Base-by-base conservation (phyloP, 2,888 invertebrate species). In the Shargacucullia verbasci region DNA sequence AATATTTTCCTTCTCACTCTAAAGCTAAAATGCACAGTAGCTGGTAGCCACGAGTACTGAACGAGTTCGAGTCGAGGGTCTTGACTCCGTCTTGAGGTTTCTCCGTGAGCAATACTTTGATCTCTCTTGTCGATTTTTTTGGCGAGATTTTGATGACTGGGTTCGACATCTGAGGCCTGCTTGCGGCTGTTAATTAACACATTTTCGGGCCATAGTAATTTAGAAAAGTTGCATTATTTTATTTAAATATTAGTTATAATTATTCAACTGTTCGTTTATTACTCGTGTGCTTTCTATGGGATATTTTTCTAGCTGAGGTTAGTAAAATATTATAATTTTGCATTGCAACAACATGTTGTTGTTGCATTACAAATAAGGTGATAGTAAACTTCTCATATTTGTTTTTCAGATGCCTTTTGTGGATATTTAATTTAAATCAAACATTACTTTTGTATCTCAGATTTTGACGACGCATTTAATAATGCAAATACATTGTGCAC, bases 21-120 rank as follows among this genome's bases (percentile, higher is more conserved):
- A 67, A 74, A 72, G 71, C 63, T 69, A 66, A 75, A 88, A 79
- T 92, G 91, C 90, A 92, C 93, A 90, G 94, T 92, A 91, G 91
- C 87, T 85, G 65, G 83, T 84, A 88, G 85, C 85, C 79, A 78
- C 79, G 83, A 86, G 86, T 86, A 86, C 84, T 88, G 89, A 90
- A 91, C 92, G 87, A 89, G 92, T 92, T 92, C 87, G 88, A 55
- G 85, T 87, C 82, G 87, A 83, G 86, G 84, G 83, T 90, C 85
- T 88, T 86, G 89, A 89, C 87, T 89, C 79, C 85, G 84, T 85
- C 86, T 86, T 85, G 85, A 85, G 84, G 89, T 89, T 89, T 88
- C 90, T 85, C 87, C 81, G 83, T 85, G 82, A 83, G 81, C 82
- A 83, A 83, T 84, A 87, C 85, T 86, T 87, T 76, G 67, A 83